Evolutionary conservation across 1,140 invertebrate genomes (phyloP), one percentile per base, ranked within the genome.

Genomic region (Drosophila novamexicana): DNA sequence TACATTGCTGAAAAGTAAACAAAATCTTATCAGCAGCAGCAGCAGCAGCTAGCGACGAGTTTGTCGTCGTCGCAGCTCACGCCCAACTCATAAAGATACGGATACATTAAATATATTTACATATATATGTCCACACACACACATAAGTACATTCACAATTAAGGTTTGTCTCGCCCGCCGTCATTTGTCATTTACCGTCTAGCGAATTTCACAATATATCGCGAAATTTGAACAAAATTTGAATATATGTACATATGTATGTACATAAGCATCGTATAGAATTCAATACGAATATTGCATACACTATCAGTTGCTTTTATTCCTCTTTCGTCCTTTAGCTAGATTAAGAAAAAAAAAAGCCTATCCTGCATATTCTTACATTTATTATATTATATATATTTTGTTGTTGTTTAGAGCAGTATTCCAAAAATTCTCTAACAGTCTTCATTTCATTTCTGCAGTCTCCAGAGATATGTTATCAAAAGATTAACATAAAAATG

Each of bases 21-120:
- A 78, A 75, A 78, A 78, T 75, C 75, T 78, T 78, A 78, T 78
- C 72, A 77, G 64, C 62, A 59, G 49, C 64, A 7, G 36, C 36
- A 53, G 56, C 53, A 1, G 18, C 37, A 18, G 39, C 18, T 36
- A 44, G 29, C 50, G 14, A 29, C 40, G 16, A 62, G 53, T 50
- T 70, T 29, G 59, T 14, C 18, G 52, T 45, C 22, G 37, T 64
- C 45, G 58, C 8, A 52, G 69, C 69, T 74, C 70, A 74, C 75
- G 54, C 70, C 75, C 59, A 69, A 61, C 58, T 77, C 64, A 68
- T 77, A 77, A 77, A 77, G 64, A 77, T 74, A 77, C 71, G 58
- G 37, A 68, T 63, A 68, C 59, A 73, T 42, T 36, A 58, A 37
- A 75, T 52, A 62, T 44, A 66, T 58, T 57, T 73, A 63, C 50